Base-by-base conservation (phyloP, 2,888 invertebrate species). In the Gibbula magus region DNA sequence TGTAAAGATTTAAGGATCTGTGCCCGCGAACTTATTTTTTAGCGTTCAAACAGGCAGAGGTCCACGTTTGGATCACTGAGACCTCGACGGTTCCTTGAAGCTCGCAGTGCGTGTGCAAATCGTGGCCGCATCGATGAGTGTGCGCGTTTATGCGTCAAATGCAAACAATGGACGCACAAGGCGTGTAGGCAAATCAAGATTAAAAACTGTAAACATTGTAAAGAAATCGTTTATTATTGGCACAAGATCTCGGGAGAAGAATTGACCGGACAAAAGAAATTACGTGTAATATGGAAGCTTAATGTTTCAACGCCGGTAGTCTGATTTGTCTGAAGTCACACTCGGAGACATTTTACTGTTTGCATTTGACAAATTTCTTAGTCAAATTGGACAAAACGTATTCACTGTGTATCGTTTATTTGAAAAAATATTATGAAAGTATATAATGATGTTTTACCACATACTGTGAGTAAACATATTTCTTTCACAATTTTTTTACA, bases 1-100 rank as follows among this genome's bases (percentile, higher is more conserved):
- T 51, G 51, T 20, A 51, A 74, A 74, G 74, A 74, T 74, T 74
- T 74, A 74, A 52, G 22, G 74, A 74, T 51, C 74, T 74, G 29
- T 70, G 61, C 61, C 25, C 29, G 29, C 25, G 61, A 61, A 61
- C 61, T 61, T 61, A 61, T 61, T 61, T 61, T 61, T 61, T 61
- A 29, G 61, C 61, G 25, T 29, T 18, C 29, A 29, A 25, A 61
- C 61, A 25, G 25, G 25, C 29, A 29, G 25, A 25, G 29, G 25
- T 61, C 29, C 61, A 25, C 16, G 22, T 61, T 61, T 61, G 61
- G 61, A 16, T 25, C 61, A 61, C 61, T 25, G 29, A 29, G 8
- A 61, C 61, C 22, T 16, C 29, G 25, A 29, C 10, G 29, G 25
- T 22, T 25, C 25, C 0, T 61, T 25, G 29, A 25, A 18, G 16